These are phyloP conservation scores for Oceanodroma leucorhoa DNA, from an alignment of 2,797 vertebrate genomes.

Conservation along the genomic window DNA sequence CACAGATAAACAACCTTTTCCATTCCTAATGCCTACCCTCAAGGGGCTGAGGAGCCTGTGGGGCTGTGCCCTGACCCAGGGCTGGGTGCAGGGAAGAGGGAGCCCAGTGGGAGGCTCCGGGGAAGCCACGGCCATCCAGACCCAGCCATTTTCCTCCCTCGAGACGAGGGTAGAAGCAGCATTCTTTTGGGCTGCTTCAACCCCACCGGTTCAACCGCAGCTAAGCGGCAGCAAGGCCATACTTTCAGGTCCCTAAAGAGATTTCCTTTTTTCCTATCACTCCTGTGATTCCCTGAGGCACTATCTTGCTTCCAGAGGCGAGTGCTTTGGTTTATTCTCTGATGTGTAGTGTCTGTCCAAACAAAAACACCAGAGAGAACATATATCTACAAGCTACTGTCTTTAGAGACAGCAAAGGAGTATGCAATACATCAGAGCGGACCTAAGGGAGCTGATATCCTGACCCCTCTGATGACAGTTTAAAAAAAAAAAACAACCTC, in stretches of 20 bases:
- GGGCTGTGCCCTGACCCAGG: not conserved
- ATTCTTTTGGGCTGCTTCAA: not conserved
- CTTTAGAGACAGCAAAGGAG: not conserved
- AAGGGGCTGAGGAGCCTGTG: rapidly evolving
- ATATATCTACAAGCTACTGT: not conserved
- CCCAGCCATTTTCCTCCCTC: not conserved
- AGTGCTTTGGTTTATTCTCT: not conserved
- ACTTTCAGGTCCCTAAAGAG: not conserved
- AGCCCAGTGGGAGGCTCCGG: rapidly evolving
- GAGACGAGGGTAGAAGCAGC: not conserved
- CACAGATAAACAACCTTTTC: not conserved
- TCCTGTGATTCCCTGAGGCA: not conserved
- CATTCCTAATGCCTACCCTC: not conserved
- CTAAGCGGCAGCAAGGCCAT: not conserved
- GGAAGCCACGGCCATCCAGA: not conserved
- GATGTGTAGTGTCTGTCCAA: not conserved
- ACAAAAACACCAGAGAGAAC: not conserved
- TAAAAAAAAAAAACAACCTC: not conserved
- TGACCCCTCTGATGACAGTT: not conserved
- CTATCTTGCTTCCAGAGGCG: not conserved
- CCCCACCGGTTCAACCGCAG: rapidly evolving
- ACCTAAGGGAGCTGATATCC: not conserved
- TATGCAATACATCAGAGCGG: not conserved
- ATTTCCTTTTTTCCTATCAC: not conserved
- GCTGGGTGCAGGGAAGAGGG: not conserved